Conservation (phyloP, 2,113 vertebrate species). For the Antechinus flavipes region DNA sequence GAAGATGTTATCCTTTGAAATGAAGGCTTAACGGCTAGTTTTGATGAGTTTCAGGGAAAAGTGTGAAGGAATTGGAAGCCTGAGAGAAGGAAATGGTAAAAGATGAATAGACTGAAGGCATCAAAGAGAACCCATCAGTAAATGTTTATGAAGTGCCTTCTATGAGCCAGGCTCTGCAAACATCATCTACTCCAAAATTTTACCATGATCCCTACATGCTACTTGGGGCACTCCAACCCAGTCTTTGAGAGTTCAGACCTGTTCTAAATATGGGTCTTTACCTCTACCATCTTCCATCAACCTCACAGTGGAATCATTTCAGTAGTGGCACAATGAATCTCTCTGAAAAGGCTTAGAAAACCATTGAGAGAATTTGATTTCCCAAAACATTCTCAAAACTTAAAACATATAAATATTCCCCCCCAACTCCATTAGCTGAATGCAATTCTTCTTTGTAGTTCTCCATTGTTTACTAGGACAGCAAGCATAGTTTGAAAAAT, state of each 20-base stretch:
- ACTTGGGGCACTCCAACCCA: neutral
- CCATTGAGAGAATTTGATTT: slow-evolving; percentile 60
- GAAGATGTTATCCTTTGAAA: neutral
- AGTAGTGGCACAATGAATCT: neutral
- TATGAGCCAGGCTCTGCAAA: neutral
- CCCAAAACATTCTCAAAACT: slow-evolving; percentile 29
- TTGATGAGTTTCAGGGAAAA: neutral
- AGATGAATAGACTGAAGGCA: neutral
- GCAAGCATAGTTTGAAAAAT: slow-evolving; percentile 18
- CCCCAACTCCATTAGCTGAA: slow-evolving; percentile 5
- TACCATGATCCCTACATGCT: neutral
- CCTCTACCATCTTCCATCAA: neutral
- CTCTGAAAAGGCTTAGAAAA: slow-evolving; percentile 17
- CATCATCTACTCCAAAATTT: neutral
- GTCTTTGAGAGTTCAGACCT: neutral
- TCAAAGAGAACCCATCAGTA: neutral
- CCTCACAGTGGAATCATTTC: neutral
- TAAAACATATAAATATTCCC: neutral
- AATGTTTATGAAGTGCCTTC: neutral
- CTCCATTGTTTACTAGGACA: slow-evolving; percentile 64
- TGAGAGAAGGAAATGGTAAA: neutral
- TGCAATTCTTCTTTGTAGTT: slow-evolving; percentile 65
- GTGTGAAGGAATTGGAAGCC: neutral
- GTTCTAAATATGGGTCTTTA: neutral
- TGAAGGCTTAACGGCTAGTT: neutral